Base-by-base conservation (phyloP, 1,140 invertebrate genomes). In the Drosophila orosa region DNA sequence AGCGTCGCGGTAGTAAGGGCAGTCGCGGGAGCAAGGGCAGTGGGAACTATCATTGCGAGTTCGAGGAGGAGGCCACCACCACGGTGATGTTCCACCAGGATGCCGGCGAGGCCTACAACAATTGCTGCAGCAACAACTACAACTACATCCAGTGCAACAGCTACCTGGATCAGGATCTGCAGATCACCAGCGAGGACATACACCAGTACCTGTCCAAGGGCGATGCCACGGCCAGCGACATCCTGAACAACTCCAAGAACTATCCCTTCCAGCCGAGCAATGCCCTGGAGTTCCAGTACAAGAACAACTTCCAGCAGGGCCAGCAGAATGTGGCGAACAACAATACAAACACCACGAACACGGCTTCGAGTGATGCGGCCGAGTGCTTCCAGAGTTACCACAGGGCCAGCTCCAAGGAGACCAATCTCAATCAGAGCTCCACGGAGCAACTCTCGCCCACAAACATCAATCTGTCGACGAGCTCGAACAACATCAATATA, bases 151-250 rank as follows among this genome's bases (percentile, higher is more conserved):
- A 92, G 57, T 92, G 91, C 77, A 92, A 92, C 57, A 85, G 89
- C 27, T 92, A 92, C 59, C 37, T 92, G 58, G 91, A 92, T 57
- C 91, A 92, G 74, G 91, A 92, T 44, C 72, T 92, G 62, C 91
- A 92, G 63, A 92, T 92, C 7, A 92, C 91, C 68, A 92, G 91
- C 65, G 91, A 92, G 74, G 91, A 92, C 24, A 92, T 92, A 19
- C 90, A 91, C 17, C 91, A 91, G 61, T 92, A 92, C 59, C 57
- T 92, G 60, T 92, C 91, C 12, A 92, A 92, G 61, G 89, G 89
- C 17, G 80, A 91, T 42, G 74, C 89, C 25, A 65, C 58, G 7
- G 39, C 61, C 22, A 54, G 78, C 15, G 87, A 90, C 42, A 74
- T 92, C 8, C 74, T 92, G 15, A 92, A 92, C 57, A 92, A 92